Evolutionary conservation across 2,113 vertebrate species (phyloP).

Genomic region (Lichenostomus cassidix): DNA sequence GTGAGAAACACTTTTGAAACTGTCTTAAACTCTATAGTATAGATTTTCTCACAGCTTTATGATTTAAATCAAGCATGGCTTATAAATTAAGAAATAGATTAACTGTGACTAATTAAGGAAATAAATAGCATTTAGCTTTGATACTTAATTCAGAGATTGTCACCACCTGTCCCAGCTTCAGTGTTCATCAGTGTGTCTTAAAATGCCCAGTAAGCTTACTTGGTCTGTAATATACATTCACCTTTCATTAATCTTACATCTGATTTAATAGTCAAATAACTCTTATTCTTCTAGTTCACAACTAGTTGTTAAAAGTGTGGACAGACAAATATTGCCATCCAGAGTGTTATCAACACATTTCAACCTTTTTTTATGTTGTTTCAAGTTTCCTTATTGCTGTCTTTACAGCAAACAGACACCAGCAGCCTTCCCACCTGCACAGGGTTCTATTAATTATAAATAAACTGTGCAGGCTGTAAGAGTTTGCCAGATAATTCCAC

Average conservation of each 20-base stretch:
- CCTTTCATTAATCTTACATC: background rate
- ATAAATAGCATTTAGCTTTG: background rate
- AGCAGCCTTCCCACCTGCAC: background rate
- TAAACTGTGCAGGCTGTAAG: background rate
- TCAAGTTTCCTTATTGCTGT: background rate
- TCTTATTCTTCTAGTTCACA: background rate
- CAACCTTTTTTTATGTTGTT: background rate
- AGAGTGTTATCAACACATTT: background rate
- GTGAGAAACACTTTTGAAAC: background rate
- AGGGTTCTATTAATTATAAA: background rate
- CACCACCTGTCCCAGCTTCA: background rate
- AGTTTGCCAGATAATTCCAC: background rate
- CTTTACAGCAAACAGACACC: background rate
- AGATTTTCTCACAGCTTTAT: background rate
- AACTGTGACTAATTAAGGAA: background rate
- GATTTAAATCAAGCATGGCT: background rate
- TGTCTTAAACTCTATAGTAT: background rate
- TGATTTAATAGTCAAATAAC: background rate
- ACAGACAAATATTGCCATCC: background rate
- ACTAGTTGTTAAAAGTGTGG: background rate
- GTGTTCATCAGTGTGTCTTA: background rate
- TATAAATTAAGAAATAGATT: background rate
- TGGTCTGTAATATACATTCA: background rate
- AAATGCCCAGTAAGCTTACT: background rate
- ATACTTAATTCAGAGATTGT: background rate